A percentile compares a stretch with the other conserved stretches of the same genome.
Evolutionary conservation across 2,113 vertebrate genomes (phyloP).

Genomic region (Cyphomyrus discorhynchus): DNA sequence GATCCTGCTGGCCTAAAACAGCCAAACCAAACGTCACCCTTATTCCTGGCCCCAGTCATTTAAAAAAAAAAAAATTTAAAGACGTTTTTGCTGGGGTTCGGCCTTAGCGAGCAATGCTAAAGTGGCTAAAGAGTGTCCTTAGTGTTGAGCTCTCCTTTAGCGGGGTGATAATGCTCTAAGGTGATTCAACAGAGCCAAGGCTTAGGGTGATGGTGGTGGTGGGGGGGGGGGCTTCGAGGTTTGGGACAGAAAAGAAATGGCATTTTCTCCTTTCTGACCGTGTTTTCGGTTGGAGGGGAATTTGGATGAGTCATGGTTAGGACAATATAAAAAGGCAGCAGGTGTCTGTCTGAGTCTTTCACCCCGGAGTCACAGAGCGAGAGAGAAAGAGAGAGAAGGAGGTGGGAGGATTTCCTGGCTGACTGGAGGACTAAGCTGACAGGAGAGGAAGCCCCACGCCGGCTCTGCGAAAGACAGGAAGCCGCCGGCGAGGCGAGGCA

Average conservation of each 20-base stretch:
- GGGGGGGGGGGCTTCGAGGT: neutral
- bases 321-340: neutral
- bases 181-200: neutral
- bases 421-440: neutral
- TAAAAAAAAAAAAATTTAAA: neutral
- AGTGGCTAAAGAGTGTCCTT: neutral
- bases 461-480: neutral
- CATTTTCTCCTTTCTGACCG: neutral
- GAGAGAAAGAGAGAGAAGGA: neutral
- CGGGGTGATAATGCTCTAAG: neutral
- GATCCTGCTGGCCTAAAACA: neutral
- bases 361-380: slow-evolving; percentile 11
- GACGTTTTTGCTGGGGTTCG: neutral
- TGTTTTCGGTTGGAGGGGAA: slow-evolving; percentile 3
- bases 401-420: slow-evolving; percentile 34
- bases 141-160: neutral
- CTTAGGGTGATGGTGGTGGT: neutral
- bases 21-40: neutral
- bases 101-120: neutral
- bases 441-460: neutral
- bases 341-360: slow-evolving; percentile 6
- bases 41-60: neutral
- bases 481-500: neutral
- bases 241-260: neutral
- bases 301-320: slow-evolving; percentile 12